These are phyloP conservation scores for Apogon talboti DNA, from an alignment of 2,797 vertebrate species.

Conservation along the genomic window DNA sequence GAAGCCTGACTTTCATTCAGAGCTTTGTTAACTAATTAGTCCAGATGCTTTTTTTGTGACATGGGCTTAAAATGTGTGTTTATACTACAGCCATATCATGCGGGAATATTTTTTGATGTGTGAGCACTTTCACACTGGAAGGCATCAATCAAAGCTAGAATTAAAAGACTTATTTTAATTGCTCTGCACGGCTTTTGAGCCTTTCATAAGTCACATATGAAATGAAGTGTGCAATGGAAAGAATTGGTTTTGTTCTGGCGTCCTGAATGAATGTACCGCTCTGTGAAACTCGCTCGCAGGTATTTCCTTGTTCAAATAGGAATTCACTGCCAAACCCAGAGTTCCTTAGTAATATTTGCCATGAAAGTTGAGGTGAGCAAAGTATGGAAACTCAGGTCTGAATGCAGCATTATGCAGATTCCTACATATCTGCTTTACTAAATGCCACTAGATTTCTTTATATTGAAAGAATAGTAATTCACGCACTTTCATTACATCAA, in stretches of 20 bases:
- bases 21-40: conserved; percentile 92
- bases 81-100: conserved; percentile 8
- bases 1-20: conserved; percentile 86
- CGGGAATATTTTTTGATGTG: conserved; percentile 13
- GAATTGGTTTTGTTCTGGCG: conserved; percentile 12
- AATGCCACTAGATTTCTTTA: background rate
- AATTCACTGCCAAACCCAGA: conserved; percentile 48
- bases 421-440: background rate
- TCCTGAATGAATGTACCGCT: conserved; percentile 35
- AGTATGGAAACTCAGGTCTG: conserved; percentile 31
- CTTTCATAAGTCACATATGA: background rate
- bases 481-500: no score
- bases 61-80: conserved; percentile 38
- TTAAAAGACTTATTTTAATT: background rate
- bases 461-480: background rate
- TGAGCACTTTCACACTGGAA: conserved; percentile 6
- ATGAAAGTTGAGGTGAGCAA: conserved; percentile 21
- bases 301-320: conserved; percentile 45
- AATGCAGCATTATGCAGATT: conserved; percentile 43
- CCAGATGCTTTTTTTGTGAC: conserved; percentile 72
- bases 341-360: conserved; percentile 50
- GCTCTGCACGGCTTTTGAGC: background rate
- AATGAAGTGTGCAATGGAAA: background rate
- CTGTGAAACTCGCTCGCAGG: conserved; percentile 40
- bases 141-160: background rate